A percentile compares a stretch with the other conserved stretches of the same genome.
Conservation (phyloP, 2,797 vertebrate genomes). For the Remorina albescens region DNA sequence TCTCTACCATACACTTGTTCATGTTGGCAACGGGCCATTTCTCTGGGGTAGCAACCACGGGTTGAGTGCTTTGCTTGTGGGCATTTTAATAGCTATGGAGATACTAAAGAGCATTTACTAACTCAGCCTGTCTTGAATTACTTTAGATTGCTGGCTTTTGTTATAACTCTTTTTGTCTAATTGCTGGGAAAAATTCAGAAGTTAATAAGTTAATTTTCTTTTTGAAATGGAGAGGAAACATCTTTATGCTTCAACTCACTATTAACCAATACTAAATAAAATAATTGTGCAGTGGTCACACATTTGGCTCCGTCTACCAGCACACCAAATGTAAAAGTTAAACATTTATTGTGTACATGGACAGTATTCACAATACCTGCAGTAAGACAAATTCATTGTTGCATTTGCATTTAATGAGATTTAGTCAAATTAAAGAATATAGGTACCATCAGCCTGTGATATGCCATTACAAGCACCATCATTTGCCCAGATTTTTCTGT, state of each 20-base stretch:
- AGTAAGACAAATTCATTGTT: not conserved
- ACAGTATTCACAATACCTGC: not conserved
- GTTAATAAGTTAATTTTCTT: too few species aligned
- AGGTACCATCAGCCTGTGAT: not conserved
- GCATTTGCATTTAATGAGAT: not conserved
- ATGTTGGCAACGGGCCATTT: constrained; percentile 22
- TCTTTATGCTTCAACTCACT: not conserved
- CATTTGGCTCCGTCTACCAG: too few species aligned
- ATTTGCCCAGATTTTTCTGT: not conserved
- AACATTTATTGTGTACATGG: too few species aligned
- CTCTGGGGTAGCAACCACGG: constrained; percentile 25
- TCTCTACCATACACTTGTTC: constrained; percentile 49
- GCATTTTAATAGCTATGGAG: constrained; percentile 15
- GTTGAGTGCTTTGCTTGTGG: constrained; percentile 49
- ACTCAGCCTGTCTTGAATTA: too few species aligned
- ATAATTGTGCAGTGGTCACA: constrained; percentile 1
- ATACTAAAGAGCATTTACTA: constrained; percentile 9
- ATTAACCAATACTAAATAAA: not conserved
- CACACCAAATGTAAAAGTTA: too few species aligned
- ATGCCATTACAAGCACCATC: not conserved
- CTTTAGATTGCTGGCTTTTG: too few species aligned
- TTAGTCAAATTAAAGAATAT: not conserved
- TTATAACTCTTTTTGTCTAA: too few species aligned
- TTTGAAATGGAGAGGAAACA: not conserved
- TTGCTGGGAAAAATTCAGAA: too few species aligned